Conservation (phyloP, 92 coral and sea anemone genomes). For the Siderastrea radians region DNA sequence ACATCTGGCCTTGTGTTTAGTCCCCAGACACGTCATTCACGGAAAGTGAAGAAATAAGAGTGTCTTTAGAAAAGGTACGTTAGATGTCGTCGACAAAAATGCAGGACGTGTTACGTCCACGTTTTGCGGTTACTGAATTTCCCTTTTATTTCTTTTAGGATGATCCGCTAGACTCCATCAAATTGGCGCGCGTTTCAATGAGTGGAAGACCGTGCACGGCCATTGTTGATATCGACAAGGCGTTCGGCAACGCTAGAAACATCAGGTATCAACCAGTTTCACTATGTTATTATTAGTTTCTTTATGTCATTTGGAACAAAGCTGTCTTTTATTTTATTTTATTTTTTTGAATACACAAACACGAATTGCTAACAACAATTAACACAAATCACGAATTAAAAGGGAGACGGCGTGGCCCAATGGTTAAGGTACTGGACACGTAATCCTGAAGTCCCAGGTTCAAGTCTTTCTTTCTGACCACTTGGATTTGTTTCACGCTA, state of each 20-base stretch:
- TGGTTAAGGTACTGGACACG: no score
- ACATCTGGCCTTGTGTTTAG: background rate
- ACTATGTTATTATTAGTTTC: background rate
- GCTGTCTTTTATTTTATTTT: background rate
- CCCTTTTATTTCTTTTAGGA: conserved; percentile 53
- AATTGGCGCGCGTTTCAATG: conserved; percentile 71
- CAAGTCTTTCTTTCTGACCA: no score
- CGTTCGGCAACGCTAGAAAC: conserved; percentile 70
- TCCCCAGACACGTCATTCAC: conserved; percentile 45
- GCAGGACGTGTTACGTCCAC: background rate
- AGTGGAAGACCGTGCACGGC: conserved; percentile 77
- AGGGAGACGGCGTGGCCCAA: no score
- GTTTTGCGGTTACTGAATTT: background rate
- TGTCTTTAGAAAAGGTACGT: conserved; percentile 78
- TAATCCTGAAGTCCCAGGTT: no score
- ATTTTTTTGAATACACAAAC: background rate
- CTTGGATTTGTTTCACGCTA: no score
- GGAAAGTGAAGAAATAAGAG: conserved; percentile 74
- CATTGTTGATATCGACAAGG: conserved; percentile 78
- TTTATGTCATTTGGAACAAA: background rate
- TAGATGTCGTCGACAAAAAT: background rate
- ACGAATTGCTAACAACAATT: background rate
- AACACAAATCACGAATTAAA: no score
- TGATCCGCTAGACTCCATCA: conserved; percentile 81
- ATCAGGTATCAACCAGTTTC: conserved; percentile 56